These are phyloP conservation scores for Zaprionus vittiger DNA, from an alignment of 1,140 invertebrate species.

Conservation along the genomic window DNA sequence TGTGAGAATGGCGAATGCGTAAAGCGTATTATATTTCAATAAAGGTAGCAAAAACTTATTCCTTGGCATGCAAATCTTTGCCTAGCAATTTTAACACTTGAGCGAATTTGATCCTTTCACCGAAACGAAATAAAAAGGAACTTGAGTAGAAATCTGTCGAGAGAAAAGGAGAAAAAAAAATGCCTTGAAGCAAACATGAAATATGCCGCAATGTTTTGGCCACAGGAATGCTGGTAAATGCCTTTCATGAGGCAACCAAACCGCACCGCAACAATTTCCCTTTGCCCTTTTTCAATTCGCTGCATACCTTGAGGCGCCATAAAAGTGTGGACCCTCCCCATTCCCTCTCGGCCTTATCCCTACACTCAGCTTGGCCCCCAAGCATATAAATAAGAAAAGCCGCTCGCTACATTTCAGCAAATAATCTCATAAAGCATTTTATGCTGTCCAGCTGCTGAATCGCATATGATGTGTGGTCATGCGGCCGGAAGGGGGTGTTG, in stretches of 20 bases:
- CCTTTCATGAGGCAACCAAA: slow-evolving; percentile 15
- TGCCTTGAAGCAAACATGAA: slow-evolving; percentile 72
- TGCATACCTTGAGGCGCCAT: slow-evolving; percentile 66
- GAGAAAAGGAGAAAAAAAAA: background rate
- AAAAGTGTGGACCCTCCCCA: slow-evolving; percentile 32
- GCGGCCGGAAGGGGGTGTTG: background rate
- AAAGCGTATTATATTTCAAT: slow-evolving; percentile 76
- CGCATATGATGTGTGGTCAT: slow-evolving; percentile 62
- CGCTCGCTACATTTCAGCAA: slow-evolving; percentile 76
- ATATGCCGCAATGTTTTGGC: slow-evolving; percentile 72
- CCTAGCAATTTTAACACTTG: slow-evolving; percentile 77
- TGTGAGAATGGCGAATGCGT: slow-evolving; percentile 21
- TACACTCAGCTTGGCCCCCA: slow-evolving; percentile 22
- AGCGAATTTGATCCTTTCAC: slow-evolving; percentile 62
- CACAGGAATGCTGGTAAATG: slow-evolving; percentile 69
- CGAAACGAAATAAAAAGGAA: slow-evolving; percentile 8
- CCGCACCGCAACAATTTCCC: slow-evolving; percentile 41
- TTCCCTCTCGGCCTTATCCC: background rate
- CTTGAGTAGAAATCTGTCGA: background rate
- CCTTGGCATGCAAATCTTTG: slow-evolving; percentile 70
- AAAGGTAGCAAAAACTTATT: slow-evolving; percentile 64
- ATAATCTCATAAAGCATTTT: slow-evolving; percentile 82
- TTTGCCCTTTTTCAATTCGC: slow-evolving; percentile 30
- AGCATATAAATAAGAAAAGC: slow-evolving; percentile 76
- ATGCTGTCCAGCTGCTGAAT: slow-evolving; percentile 69